Evolutionary conservation across 2,888 invertebrate species (phyloP).

Genomic region (Brachycybe producta): DNA sequence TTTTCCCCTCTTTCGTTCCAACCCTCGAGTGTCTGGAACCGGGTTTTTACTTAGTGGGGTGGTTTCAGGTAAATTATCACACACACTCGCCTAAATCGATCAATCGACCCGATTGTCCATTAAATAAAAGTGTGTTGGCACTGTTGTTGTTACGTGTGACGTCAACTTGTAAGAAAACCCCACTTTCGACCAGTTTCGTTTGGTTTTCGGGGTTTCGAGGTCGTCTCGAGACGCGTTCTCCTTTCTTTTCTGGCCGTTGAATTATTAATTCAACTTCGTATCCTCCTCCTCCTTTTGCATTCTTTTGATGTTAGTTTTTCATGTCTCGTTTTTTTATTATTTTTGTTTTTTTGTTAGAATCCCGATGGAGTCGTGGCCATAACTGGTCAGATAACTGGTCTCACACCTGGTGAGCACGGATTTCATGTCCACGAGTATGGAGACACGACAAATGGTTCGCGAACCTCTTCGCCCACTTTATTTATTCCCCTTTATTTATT

Average conservation of each 20-base stretch:
- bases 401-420: slow-evolving; percentile 64
- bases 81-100: no score
- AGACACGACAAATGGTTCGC: slow-evolving; percentile 72
- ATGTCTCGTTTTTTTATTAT: neutral
- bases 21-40: no score
- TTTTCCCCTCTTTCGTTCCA: no score
- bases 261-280: neutral
- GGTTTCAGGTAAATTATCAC: no score
- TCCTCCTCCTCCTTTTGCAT: neutral
- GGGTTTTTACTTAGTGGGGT: no score
- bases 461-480: neutral
- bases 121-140: no score
- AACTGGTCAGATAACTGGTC: slow-evolving; percentile 67
- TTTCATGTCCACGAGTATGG: slow-evolving; percentile 96
- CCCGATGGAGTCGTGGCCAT: slow-evolving; percentile 39
- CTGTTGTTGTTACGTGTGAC: no score
- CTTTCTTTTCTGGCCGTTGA: neutral
- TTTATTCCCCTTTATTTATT: neutral
- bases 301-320: neutral
- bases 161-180: no score
- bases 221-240: neutral
- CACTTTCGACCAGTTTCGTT: no score
- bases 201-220: no score
- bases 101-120: no score
- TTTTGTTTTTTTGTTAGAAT: slow-evolving; percentile 34